Percentiles rank a stretch among this genome's conserved stretches.
Evolutionary conservation across 2,888 invertebrate genomes (phyloP).

Genomic region (Odontothrips loti): DNA sequence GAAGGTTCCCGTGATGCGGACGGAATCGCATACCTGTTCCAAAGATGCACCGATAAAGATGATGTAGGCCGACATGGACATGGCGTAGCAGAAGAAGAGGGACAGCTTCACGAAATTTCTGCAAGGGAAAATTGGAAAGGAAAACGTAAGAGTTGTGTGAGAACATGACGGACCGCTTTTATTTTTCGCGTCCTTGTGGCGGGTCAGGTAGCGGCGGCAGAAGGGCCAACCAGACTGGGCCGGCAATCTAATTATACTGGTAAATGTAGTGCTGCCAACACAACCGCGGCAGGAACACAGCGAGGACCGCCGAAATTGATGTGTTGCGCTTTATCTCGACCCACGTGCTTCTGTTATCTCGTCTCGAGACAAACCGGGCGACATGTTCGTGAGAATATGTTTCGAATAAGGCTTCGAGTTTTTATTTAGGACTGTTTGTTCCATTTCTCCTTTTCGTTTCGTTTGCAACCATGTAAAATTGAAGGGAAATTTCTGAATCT

Average conservation of each 20-base stretch:
- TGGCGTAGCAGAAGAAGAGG: slow-evolving; percentile 2
- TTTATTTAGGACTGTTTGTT: no score
- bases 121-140: background rate
- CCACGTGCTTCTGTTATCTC: no score
- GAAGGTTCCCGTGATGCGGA: no score
- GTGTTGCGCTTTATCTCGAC: no score
- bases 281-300: background rate
- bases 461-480: no score
- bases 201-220: background rate
- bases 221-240: background rate
- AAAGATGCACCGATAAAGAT: slow-evolving; percentile 67
- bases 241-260: slow-evolving; percentile 22
- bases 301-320: background rate
- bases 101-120: slow-evolving; percentile 5
- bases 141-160: background rate
- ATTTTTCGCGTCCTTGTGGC: background rate
- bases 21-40: slow-evolving; percentile 62
- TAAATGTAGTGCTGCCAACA: slow-evolving; percentile 4
- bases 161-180: background rate
- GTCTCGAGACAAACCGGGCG: no score
- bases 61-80: slow-evolving; percentile 55
- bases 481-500: no score
- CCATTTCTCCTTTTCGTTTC: no score
- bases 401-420: no score
- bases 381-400: no score